These are phyloP conservation scores for Poliocrania exsul DNA, from an alignment of 2,797 vertebrate genomes.

Conservation along the genomic window DNA sequence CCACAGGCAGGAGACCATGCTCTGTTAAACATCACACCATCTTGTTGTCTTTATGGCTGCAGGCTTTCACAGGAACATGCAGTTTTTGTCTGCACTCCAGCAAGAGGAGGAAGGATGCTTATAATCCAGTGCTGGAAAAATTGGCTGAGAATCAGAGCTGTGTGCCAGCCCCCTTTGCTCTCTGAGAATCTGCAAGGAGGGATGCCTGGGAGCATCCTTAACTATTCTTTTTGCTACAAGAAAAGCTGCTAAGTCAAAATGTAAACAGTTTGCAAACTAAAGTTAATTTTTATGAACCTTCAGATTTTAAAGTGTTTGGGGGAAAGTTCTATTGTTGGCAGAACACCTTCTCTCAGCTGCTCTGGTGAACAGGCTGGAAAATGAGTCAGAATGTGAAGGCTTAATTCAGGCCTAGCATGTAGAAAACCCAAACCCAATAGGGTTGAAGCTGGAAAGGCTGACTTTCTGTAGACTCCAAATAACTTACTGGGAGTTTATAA, in stretches of 20 bases:
- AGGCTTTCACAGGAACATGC: slow-evolving; percentile 45
- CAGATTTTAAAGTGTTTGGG: background rate
- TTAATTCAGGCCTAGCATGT: background rate
- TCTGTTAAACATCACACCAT: background rate
- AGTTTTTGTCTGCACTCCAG: slow-evolving; percentile 54
- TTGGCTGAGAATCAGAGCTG: slow-evolving; percentile 55
- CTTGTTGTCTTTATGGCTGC: slow-evolving; percentile 33
- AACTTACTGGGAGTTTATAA: background rate
- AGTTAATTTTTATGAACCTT: slow-evolving; percentile 34
- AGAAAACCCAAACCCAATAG: background rate
- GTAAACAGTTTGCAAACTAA: slow-evolving; percentile 55
- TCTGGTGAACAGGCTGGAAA: slow-evolving; percentile 9
- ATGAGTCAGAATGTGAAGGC: slow-evolving; percentile 28
- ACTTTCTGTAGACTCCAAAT: background rate
- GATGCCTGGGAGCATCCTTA: slow-evolving; percentile 15
- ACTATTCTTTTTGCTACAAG: slow-evolving; percentile 25
- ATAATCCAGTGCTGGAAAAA: slow-evolving; percentile 39
- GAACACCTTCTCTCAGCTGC: slow-evolving; percentile 26
- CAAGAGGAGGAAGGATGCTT: slow-evolving; percentile 56
- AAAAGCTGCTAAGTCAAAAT: slow-evolving; percentile 42
- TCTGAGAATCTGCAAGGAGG: slow-evolving; percentile 44
- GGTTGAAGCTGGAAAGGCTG: background rate
- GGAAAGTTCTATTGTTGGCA: slow-evolving; percentile 6
- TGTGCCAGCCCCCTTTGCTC: slow-evolving; percentile 63
- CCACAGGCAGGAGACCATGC: background rate